Evolutionary conservation across 2,113 vertebrate species (phyloP).

Genomic region (Carassius gibelio): DNA sequence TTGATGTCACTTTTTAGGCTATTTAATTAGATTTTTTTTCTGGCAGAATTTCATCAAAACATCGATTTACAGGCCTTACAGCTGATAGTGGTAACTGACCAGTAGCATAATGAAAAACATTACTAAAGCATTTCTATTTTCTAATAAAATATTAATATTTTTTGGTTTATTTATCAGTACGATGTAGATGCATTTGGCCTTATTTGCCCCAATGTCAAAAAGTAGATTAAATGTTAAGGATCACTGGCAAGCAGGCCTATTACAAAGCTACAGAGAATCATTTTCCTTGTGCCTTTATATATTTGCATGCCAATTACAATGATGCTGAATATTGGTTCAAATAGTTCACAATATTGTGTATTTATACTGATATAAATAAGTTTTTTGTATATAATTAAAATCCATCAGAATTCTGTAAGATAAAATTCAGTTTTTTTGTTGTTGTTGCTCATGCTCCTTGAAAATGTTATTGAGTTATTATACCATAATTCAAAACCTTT

Average conservation of each 20-base stretch:
- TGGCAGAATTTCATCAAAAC: not conserved
- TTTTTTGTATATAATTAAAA: not conserved
- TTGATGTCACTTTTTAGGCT: not conserved
- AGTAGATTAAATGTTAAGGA: not conserved
- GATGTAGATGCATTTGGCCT: not conserved
- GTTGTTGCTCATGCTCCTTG: not conserved
- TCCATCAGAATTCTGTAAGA: not conserved
- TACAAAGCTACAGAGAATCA: not conserved
- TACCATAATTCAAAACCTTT: slow-evolving; percentile 24
- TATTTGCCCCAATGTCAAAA: not conserved
- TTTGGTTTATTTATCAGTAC: not conserved
- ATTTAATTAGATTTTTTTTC: not conserved
- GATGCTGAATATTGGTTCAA: not conserved
- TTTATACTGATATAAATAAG: not conserved
- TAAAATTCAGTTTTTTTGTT: not conserved
- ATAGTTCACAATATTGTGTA: not conserved
- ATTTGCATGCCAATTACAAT: not conserved
- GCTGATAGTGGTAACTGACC: no score
- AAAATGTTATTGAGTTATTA: slow-evolving; percentile 28
- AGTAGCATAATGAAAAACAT: not conserved
- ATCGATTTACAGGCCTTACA: no score
- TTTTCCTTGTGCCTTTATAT: not conserved
- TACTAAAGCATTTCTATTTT: not conserved
- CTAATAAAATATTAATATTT: no score
- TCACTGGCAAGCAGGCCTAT: not conserved